Base-by-base conservation (phyloP, 1,140 invertebrate genomes). In the Meteorus sp. region DNA sequence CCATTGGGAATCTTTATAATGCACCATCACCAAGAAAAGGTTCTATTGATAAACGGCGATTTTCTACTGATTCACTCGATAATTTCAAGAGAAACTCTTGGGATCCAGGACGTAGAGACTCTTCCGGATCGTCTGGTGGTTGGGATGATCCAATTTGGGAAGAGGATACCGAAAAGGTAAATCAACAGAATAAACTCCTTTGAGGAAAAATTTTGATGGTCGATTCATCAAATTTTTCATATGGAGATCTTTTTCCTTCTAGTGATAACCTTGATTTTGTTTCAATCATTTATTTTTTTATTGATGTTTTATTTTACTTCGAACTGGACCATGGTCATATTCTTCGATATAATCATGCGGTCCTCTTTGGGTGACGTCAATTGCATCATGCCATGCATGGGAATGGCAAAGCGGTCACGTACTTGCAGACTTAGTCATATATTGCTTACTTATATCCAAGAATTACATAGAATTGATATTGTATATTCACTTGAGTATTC, bases 41-140 rank as follows among this genome's bases (percentile, higher is more conserved):
- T 45, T 83, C 82, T 0, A 81, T 81, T 44, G 82, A 84, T 33
- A 81, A 78, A 33, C 76, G 84, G 62, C 81, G 85, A 60, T 87
- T 86, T 39, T 90, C 89, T 0, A 85, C 85, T 3, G 88, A 90
- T 72, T 90, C 88, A 0, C 70, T 89, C 66, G 87, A 89, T 72
- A 84, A 84, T 43, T 66, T 75, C 23, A 85, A 86, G 75, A 83
- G 87, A 55, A 84, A 85, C 63, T 85, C 85, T 7, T 89, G 86
- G 86, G 88, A 90, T 65, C 78, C 84, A 4, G 84, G 82, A 22
- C 77, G 86, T 25, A 74, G 85, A 57, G 83, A 84, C 8, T 86
- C 85, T 19, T 81, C 82, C 0, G 81, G 81, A 2, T 83, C 82
- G 7, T 82, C 79, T 2, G 81, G 82, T 22, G 81, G 82, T 29